Evolutionary conservation across 2,797 vertebrate species (phyloP), one percentile per base, ranked within the genome.

Genomic region (Bufotes viridis): DNA sequence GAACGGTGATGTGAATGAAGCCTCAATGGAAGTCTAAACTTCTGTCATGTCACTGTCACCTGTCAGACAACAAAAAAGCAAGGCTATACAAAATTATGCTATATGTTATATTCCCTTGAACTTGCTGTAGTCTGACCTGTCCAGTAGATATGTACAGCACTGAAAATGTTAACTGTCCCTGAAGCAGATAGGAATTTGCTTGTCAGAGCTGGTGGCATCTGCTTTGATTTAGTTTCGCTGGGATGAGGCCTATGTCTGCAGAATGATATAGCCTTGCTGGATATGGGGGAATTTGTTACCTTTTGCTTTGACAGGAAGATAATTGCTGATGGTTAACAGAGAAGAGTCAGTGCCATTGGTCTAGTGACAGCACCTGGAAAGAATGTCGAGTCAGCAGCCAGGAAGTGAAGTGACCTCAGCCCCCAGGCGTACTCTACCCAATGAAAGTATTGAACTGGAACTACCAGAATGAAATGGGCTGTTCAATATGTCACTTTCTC

Each of bases 301-400:
- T 96, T 97, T 96, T 96, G 96, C 96, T 97, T 96, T 97, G 97
- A 98, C 97, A 97, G 97, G 94, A 96, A 98, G 97, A 98, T 99
- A 98, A 99, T 98, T 98, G 97, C 98, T 99, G 98, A 99, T 99
- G 97, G 97, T 99, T 99, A 99, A 99, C 98, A 98, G 98, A 98
- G 97, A 95, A 93, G 94, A 98, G 97, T 96, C 96, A 96, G 97
- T 98, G 97, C 97, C 96, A 95, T 95, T 96, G 96, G 95, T 96
- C 96, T 95, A 96, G 93, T 95, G 95, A 96, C 94, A 94, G 93
- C 91, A 93, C 90, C 92, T 93, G 93, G 74, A 91, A 91, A 90
- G 80, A 82, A 42, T 83, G 86, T 89, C 90, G 92, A 90, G 92
- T 94, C 88, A 90, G 91, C 93, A 94, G 91, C 90, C 84, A 93